Base-by-base conservation (phyloP, 2,797 vertebrate genomes). In the Apogon hyalosoma region DNA sequence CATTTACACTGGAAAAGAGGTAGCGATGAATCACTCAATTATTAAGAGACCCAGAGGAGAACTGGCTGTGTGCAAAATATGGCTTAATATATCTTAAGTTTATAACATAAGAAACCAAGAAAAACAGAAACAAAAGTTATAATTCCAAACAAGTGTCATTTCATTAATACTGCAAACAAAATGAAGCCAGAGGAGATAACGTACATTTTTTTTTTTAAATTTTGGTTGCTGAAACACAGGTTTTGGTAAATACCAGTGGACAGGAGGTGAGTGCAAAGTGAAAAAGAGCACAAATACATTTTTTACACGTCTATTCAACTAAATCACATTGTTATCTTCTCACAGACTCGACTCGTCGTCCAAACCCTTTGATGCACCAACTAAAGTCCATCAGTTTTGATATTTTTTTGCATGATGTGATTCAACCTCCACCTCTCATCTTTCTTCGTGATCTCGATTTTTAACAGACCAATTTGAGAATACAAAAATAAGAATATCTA, bases 1-100 rank as follows among this genome's bases (percentile, higher is more conserved):
- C 46, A 28, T 33, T 64, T 53, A 13, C 7, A 53, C 14, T 33
- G 52, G 40, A 24, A 38, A 15, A 47, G 47, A 69, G 54, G 58
- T 57, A 62, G 61, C 9, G 1, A 55, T 13, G 52, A 56, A 75
- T 72, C n/a, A 69, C 16, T 24, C 28, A 36, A 19, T 21, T 41
- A 11, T 28, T 33, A 13, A 46, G 10, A 19, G 16, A 67, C 43
- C 40, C 16, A 36, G 14, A 31, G 13, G 39, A 50, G 33, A 49
- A 69, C 13, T 18, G 46, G 47, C 21, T 42, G 24, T 45, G 48
- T 63, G 52, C 39, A 64, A 53, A 61, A 43, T 38, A 58, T 38
- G 33, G 56, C 56, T 47, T 51, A 11, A 40, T 60, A 56, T 43
- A 62, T 28, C 41, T 16, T 48, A 48, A 41, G 46, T 46, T 45